A percentile compares a stretch with the other conserved stretches of the same genome.
phyloP scores from a whole-genome alignment of 2,113 vertebrate genomes.

The Phasianus colchicus region DNA sequence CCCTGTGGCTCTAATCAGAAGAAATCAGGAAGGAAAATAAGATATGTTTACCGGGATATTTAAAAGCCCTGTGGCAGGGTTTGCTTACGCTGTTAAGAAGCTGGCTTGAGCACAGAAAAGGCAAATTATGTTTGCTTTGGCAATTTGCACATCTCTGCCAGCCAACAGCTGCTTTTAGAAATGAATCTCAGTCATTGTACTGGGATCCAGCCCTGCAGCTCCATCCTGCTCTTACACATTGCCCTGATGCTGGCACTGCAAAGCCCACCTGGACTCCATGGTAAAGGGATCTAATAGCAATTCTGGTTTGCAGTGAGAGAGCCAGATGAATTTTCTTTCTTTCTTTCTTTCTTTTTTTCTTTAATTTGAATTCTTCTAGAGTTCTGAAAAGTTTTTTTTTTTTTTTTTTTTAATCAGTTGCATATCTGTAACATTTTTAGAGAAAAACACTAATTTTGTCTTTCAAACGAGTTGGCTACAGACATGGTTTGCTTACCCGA shows the following conservation, averaged over 20 bases:
- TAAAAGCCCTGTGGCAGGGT: not conserved
- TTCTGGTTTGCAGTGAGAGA: not conserved
- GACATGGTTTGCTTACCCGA: not conserved
- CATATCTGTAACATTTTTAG: not conserved
- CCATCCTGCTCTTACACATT: not conserved
- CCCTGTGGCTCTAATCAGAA: not conserved
- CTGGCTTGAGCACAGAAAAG: not conserved
- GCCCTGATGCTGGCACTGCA: not conserved
- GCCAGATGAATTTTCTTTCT: accelerated
- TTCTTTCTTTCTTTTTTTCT: too few species aligned
- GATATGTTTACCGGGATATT: not conserved
- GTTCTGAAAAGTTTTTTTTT: not conserved
- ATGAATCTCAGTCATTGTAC: accelerated
- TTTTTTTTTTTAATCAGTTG: not conserved
- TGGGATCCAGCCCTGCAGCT: accelerated
- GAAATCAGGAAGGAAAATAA: not conserved
- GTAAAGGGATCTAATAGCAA: accelerated
- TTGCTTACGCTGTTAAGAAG: not conserved
- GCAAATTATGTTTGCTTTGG: not conserved
- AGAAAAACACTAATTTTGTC: not conserved
- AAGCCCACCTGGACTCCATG: not conserved
- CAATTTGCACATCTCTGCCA: accelerated
- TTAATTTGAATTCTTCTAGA: not conserved
- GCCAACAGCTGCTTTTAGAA: accelerated
- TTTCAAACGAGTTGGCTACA: not conserved